A percentile compares a stretch with the other conserved stretches of the same genome.
phyloP scores from a whole-genome alignment of 2,888 invertebrate species.

The Acanthosepion pharaonis region DNA sequence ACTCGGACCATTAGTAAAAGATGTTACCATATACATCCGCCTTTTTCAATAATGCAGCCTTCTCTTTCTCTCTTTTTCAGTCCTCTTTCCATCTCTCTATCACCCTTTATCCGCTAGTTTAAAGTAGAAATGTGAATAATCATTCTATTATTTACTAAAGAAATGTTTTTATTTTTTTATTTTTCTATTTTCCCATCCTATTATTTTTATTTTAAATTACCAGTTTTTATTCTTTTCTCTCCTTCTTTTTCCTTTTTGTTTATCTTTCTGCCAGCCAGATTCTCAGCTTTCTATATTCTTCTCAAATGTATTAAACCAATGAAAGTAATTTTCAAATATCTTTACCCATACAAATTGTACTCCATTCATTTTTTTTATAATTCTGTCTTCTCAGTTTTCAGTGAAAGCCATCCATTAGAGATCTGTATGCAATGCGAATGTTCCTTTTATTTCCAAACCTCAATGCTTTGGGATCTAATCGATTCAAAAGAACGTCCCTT shows the following conservation, averaged over 20 bases:
- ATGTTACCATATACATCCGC: neutral
- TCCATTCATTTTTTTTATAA: neutral
- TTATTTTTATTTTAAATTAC: neutral
- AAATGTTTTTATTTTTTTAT: neutral
- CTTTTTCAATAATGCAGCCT: neutral
- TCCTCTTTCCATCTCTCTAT: too few species aligned
- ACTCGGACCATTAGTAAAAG: neutral
- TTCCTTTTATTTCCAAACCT: neutral
- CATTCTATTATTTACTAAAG: neutral
- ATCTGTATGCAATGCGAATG: neutral
- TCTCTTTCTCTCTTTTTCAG: too few species aligned
- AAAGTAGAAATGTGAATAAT: neutral
- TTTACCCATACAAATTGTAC: neutral
- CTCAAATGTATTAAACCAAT: neutral
- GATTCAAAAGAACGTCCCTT: neutral
- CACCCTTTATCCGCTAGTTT: neutral
- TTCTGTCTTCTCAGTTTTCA: neutral
- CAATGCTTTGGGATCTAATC: neutral
- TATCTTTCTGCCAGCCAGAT: neutral
- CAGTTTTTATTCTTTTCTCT: neutral
- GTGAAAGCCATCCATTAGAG: neutral
- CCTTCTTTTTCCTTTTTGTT: neutral
- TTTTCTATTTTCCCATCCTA: neutral
- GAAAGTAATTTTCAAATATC: neutral
- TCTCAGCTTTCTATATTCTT: too few species aligned